These are phyloP conservation scores for Tenebrosternarchus preto DNA, from an alignment of 2,113 vertebrate species.

Conservation along the genomic window DNA sequence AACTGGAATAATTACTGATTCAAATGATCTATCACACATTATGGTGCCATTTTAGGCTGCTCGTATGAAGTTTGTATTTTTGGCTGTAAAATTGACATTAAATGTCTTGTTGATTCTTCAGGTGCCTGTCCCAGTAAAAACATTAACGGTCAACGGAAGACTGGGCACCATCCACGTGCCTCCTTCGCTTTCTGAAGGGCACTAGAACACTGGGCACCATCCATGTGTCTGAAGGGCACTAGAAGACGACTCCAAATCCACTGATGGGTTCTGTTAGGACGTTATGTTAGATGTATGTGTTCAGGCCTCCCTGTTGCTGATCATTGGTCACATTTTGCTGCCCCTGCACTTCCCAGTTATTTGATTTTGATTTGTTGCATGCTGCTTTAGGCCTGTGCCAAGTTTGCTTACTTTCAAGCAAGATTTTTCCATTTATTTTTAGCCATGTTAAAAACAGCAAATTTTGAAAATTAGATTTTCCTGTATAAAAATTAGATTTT, in stretches of 20 bases:
- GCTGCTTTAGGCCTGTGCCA: constrained; percentile 43
- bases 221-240: constrained; percentile 45
- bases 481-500: too few species aligned
- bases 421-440: constrained; percentile 1
- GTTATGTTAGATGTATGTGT: constrained; percentile 27
- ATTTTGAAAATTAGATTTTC: background rate
- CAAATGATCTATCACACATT: too few species aligned
- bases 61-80: too few species aligned
- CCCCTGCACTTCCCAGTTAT: background rate
- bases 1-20: too few species aligned
- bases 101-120: constrained; percentile 56
- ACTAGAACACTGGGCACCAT: constrained; percentile 28
- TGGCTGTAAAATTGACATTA: too few species aligned
- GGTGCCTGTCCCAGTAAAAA: constrained; percentile 72
- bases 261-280: constrained; percentile 4
- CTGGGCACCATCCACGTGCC: constrained; percentile 69
- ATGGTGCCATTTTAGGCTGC: too few species aligned
- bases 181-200: constrained; percentile 50
- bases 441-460: background rate
- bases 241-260: constrained; percentile 34
- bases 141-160: constrained; percentile 73
- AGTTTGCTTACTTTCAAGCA: constrained; percentile 12
- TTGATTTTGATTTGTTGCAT: constrained; percentile 42
- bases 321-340: background rate
- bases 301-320: background rate